A percentile compares a stretch with the other conserved stretches of the same genome.
phyloP scores from a whole-genome alignment of 2,797 vertebrate species.

The Xiphophorus birchmanni region DNA sequence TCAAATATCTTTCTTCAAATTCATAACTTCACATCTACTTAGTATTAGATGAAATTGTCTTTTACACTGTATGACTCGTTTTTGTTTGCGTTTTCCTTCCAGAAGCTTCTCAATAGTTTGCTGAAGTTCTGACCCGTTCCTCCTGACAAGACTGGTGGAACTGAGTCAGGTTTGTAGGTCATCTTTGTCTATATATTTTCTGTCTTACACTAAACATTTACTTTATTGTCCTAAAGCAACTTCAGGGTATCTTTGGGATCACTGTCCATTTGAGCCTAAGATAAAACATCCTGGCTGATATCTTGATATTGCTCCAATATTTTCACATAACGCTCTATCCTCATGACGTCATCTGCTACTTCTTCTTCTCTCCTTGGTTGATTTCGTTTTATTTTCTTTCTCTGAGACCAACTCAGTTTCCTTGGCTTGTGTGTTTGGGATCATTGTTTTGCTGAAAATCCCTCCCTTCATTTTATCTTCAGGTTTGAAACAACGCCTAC shows the following conservation, averaged over 20 bases:
- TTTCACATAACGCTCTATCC: neutral
- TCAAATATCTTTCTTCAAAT: neutral
- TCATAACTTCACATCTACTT: neutral
- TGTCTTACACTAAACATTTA: neutral
- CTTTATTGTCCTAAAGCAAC: neutral
- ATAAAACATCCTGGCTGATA: neutral
- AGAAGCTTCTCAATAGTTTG: neutral
- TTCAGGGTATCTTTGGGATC: neutral
- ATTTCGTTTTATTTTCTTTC: neutral
- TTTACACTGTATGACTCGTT: neutral
- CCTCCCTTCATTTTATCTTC: neutral
- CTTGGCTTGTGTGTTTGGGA: neutral
- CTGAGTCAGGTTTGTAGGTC: neutral
- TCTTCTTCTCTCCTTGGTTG: neutral
- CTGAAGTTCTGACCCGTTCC: neutral
- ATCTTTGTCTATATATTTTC: neutral
- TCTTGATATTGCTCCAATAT: neutral
- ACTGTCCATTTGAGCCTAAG: neutral
- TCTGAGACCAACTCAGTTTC: neutral
- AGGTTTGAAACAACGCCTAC: neutral
- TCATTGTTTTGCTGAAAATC: neutral
- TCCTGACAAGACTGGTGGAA: neutral
- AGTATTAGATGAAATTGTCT: neutral
- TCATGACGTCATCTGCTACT: neutral
- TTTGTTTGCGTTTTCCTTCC: neutral